Base-by-base conservation (phyloP, 35 echinoderm and acorn worm species). In the Apostichopus californicus region DNA sequence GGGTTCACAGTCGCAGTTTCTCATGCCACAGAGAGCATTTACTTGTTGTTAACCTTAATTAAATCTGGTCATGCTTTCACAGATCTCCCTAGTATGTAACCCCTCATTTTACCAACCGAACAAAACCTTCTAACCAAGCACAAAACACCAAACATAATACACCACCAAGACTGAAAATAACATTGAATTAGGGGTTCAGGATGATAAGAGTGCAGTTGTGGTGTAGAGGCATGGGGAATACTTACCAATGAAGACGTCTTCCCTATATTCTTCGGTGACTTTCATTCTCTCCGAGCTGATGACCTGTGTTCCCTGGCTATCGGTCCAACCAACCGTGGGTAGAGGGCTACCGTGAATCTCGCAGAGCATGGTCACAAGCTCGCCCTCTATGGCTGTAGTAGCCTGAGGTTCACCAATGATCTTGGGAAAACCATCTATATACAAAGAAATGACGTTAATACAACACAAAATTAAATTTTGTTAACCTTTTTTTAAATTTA, bases 371-470 rank as follows among this genome's bases (percentile, higher is more conserved):
- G 89, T 80, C 7, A 99, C 95, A 5, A 72, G 93, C 78, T 99
- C 97, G 0, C 92, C 93, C 80, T 99, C 95, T 6, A 99, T 93
- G 10, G 95, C 97, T 0, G 97, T 95, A 17, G 93, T 99, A 78
- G 96, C 94, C 9, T 89, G 77, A 15, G 97, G 97, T 24, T 88
- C 71, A 5, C 90, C 86, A 9, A 80, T 46, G 52, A 99, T 94
- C 2, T 55, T 13, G 2, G 97, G 97, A 55, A 92, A 99, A 25
- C 93, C 97, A 68, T 93, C 95, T 95, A 77, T 6, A 81, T 18
- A 25, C 13, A 25, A 87, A 86, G 61, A 72, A 61, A 57, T 6
- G 13, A 61, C 34, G 34, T 46, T 46, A 46, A 17, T 17, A 64
- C 5, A 58, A 63, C 23, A 21, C 34, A 46, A 46, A 46, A 46